A percentile compares a stretch with the other conserved stretches of the same genome.
phyloP scores from a whole-genome alignment of 2,797 vertebrate species.

The Mycteria americana region DNA sequence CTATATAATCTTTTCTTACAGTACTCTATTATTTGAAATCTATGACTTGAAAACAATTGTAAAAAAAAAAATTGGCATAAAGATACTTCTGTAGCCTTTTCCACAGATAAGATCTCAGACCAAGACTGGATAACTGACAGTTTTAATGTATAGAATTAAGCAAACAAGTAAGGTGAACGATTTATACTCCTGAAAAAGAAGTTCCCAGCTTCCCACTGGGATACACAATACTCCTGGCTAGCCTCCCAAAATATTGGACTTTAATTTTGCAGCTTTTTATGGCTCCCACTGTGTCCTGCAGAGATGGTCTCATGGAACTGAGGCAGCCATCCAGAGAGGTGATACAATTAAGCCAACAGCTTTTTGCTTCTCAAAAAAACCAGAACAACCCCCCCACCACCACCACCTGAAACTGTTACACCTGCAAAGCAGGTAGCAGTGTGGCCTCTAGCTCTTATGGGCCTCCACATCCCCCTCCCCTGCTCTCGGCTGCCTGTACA shows the following conservation, averaged over 20 bases:
- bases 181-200: conserved; percentile 20
- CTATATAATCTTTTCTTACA: neutral
- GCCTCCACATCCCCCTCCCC: neutral
- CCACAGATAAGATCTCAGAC: neutral
- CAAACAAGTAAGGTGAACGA: neutral
- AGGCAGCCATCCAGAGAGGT: neutral
- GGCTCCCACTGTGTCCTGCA: neutral
- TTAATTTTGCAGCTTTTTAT: neutral
- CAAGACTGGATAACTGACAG: neutral
- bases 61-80: neutral
- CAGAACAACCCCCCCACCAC: accelerated
- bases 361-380: neutral
- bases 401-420: neutral
- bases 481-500: neutral
- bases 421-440: neutral
- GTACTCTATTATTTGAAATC: neutral
- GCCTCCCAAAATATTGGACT: neutral
- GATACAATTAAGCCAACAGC: neutral
- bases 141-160: neutral
- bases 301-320: neutral
- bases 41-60: neutral
- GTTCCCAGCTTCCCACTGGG: neutral
- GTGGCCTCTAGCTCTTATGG: neutral
- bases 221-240: neutral
- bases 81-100: neutral